Conservation (phyloP, 2,888 invertebrate genomes). For the Drosophila colorata region DNA sequence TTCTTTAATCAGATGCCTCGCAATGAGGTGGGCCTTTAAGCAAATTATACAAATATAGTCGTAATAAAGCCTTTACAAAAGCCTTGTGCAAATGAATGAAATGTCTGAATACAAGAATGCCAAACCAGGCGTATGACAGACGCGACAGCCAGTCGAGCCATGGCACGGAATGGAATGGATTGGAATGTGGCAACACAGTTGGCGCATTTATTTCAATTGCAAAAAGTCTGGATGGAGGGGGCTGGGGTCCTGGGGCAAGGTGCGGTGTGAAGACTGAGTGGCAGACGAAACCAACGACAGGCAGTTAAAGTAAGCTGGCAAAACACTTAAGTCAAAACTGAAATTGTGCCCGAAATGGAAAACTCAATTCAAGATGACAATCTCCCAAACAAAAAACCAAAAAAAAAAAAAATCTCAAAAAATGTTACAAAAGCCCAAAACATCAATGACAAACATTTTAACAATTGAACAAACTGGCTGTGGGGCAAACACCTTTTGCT, state of each 20-base stretch:
- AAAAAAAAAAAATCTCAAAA: constrained; percentile 15
- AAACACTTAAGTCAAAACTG: constrained; percentile 63
- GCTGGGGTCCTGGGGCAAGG: neutral
- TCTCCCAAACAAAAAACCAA: constrained; percentile 24
- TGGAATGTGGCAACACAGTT: constrained; percentile 51
- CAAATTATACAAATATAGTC: constrained; percentile 50
- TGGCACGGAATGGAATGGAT: constrained; percentile 8
- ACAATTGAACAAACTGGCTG: constrained; percentile 63
- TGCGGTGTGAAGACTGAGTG: neutral
- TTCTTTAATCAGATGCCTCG: constrained; percentile 39
- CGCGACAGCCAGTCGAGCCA: constrained; percentile 13
- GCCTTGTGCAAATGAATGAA: constrained; percentile 48
- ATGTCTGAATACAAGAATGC: constrained; percentile 52
- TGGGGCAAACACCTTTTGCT: constrained; percentile 28
- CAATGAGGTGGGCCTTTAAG: constrained; percentile 39
- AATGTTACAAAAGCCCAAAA: constrained; percentile 61
- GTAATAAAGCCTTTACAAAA: constrained; percentile 52
- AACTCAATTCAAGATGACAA: constrained; percentile 60
- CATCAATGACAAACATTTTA: constrained; percentile 71
- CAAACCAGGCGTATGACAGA: constrained; percentile 62
- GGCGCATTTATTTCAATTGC: constrained; percentile 56
- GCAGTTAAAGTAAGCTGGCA: constrained; percentile 50
- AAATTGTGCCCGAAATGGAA: constrained; percentile 40
- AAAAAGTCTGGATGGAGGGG: neutral
- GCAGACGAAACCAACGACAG: constrained; percentile 27